Conservation (phyloP, 1,140 invertebrate species). For the Papilio machaon region DNA sequence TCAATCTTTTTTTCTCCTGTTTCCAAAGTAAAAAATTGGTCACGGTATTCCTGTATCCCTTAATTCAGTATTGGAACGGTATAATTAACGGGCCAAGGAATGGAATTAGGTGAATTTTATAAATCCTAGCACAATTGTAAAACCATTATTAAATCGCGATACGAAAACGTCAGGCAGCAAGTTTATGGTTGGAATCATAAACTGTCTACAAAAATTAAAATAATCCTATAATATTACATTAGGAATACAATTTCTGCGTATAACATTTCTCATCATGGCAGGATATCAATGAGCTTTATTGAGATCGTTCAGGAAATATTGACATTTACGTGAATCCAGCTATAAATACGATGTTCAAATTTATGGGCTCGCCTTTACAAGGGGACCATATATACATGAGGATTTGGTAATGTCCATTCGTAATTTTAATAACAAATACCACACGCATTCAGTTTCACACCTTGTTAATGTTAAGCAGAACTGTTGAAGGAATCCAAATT, state of each 20-base stretch:
- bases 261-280: conserved; percentile 8
- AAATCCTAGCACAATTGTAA: too few species aligned
- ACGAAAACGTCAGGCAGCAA: too few species aligned
- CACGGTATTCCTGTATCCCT: too few species aligned
- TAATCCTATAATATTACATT: not conserved
- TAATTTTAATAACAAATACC: not conserved
- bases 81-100: too few species aligned
- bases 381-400: not conserved
- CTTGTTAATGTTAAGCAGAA: too few species aligned
- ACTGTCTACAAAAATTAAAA: not conserved
- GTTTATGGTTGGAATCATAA: not conserved
- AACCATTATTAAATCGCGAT: too few species aligned
- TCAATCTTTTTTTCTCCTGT: too few species aligned
- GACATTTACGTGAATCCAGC: conserved; percentile 18
- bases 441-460: not conserved
- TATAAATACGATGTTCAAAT: conserved; percentile 30
- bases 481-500: too few species aligned
- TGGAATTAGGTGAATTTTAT: too few species aligned
- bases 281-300: conserved; percentile 24
- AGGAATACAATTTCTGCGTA: not conserved
- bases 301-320: conserved; percentile 25
- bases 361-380: conserved; percentile 11
- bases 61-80: too few species aligned
- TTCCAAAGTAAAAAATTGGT: too few species aligned
- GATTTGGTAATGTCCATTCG: not conserved